A percentile compares a stretch with the other conserved stretches of the same genome.
Evolutionary conservation across 2,113 vertebrate genomes (phyloP).

Genomic region (Aleadryas rufinucha): DNA sequence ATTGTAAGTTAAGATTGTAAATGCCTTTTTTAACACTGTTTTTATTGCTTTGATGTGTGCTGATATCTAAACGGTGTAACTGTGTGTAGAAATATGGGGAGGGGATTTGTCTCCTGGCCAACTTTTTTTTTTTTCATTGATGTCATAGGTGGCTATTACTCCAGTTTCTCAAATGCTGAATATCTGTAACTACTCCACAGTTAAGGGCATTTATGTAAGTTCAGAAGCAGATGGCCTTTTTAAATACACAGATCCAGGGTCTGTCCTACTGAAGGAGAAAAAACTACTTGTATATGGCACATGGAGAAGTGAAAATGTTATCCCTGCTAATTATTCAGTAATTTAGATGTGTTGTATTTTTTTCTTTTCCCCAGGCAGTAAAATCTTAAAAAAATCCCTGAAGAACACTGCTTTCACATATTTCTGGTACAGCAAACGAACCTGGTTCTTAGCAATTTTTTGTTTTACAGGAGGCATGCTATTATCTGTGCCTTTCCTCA

Average conservation of each 20-base stretch:
- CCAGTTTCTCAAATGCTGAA: not conserved
- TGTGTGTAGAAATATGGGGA: not conserved
- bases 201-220: not conserved
- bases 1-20: not conserved
- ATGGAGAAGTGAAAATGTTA: not conserved
- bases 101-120: not conserved
- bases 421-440: not conserved
- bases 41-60: not conserved
- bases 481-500: not conserved
- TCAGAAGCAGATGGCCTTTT: slow-evolving; percentile 14
- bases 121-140: too few relatives aligned
- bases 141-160: not conserved
- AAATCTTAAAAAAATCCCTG: slow-evolving; percentile 44
- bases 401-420: slow-evolving; percentile 12
- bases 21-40: not conserved
- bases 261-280: not conserved
- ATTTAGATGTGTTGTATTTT: slow-evolving; percentile 17
- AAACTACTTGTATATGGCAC: not conserved
- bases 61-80: not conserved
- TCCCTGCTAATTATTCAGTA: slow-evolving; percentile 22
- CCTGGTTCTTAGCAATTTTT: not conserved
- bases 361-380: slow-evolving; percentile 16
- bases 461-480: not conserved
- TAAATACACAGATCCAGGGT: not conserved
- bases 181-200: not conserved